phyloP scores from a whole-genome alignment of 2,113 vertebrate genomes.

The Rhabdornis inornatus region DNA sequence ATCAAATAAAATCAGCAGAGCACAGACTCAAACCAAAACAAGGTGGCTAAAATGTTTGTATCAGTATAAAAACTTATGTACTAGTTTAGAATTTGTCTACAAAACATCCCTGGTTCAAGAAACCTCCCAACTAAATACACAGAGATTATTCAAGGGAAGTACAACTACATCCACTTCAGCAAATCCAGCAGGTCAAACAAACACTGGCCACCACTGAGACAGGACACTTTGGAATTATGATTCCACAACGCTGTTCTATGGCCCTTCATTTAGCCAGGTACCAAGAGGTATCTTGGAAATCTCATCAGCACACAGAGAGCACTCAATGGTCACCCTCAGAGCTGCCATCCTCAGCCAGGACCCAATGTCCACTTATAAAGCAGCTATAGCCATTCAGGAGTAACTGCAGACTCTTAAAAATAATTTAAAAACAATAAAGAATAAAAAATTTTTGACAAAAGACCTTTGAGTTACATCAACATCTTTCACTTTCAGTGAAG shows the following conservation, averaged over 20 bases:
- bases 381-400: neutral
- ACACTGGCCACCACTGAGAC: neutral
- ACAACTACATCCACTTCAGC: neutral
- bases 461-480: neutral
- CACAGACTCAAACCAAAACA: rapidly evolving
- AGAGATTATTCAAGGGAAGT: neutral
- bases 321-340: neutral
- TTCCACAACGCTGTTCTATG: neutral
- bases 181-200: neutral
- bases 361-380: neutral
- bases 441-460: neutral
- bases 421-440: neutral
- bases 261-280: neutral
- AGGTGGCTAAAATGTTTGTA: neutral
- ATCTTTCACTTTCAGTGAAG: neutral
- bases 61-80: neutral
- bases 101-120: neutral
- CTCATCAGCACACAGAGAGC: neutral
- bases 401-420: neutral
- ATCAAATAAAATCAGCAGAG: neutral
- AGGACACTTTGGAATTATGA: too few species aligned
- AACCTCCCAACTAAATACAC: neutral
- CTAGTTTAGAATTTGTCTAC: neutral
- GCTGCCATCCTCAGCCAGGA: neutral
- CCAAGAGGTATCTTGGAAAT: neutral